These are phyloP conservation scores for Amblyornis subalaris DNA, from an alignment of 2,113 vertebrate species.

Conservation along the genomic window DNA sequence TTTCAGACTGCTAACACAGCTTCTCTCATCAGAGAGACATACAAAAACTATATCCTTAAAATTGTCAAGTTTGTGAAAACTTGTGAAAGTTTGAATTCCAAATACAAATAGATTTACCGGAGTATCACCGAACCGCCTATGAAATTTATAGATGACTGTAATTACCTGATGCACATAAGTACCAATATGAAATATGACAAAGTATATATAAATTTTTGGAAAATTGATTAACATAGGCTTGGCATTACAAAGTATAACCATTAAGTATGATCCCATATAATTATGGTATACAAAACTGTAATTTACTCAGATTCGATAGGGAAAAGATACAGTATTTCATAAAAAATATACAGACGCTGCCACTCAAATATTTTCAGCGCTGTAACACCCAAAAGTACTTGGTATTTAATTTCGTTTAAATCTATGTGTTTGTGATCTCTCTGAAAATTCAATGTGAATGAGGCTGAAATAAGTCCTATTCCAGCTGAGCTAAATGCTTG, in stretches of 20 bases:
- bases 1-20: background rate
- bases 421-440: slow-evolving; percentile 13
- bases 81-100: background rate
- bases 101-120: background rate
- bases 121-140: background rate
- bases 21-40: background rate
- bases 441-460: slow-evolving; percentile 33
- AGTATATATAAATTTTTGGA: slow-evolving; percentile 35
- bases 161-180: slow-evolving; percentile 14
- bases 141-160: slow-evolving; percentile 20
- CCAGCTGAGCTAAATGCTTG: slow-evolving; percentile 33
- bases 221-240: slow-evolving; percentile 58
- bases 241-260: slow-evolving; percentile 37
- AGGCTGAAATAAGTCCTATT: slow-evolving; percentile 45
- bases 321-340: slow-evolving; percentile 9
- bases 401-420: slow-evolving; percentile 28
- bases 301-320: slow-evolving; percentile 63
- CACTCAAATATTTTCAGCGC: slow-evolving; percentile 33
- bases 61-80: background rate
- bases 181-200: background rate
- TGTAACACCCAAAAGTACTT: background rate
- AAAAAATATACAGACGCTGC: slow-evolving; percentile 25
- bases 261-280: slow-evolving; percentile 38
- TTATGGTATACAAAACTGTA: slow-evolving; percentile 52
- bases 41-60: background rate